A percentile compares a stretch with the other conserved stretches of the same genome.
Evolutionary conservation across 2,113 vertebrate species (phyloP).

Genomic region (Brachypteracias leptosomus): DNA sequence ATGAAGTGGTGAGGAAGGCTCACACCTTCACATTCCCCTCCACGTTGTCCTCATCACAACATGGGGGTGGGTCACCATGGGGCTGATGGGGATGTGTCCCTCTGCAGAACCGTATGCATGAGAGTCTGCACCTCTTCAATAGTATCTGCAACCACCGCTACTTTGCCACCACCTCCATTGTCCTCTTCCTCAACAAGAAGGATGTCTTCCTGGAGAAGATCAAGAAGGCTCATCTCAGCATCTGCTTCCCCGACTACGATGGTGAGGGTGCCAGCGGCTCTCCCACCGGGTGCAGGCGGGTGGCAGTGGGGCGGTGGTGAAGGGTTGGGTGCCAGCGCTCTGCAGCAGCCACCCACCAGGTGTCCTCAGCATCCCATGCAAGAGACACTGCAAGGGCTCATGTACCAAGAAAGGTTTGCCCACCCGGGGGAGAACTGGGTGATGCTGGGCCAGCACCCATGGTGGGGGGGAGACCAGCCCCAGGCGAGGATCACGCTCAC

Average conservation of each 20-base stretch:
- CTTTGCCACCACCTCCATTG: constrained; percentile 93
- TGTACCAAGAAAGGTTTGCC: background rate
- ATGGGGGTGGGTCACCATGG: accelerated
- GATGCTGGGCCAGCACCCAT: background rate
- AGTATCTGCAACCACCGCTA: constrained; percentile 99
- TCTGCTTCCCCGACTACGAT: constrained; percentile 97
- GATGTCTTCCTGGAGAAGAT: constrained; percentile 96
- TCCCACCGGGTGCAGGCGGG: accelerated
- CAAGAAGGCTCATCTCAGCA: constrained; percentile 96
- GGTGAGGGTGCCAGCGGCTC: constrained; percentile 70
- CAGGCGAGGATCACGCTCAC: background rate
- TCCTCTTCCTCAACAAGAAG: constrained; percentile 99
- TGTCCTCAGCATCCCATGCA: background rate
- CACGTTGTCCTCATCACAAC: background rate
- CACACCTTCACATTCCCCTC: no score
- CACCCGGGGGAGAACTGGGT: background rate
- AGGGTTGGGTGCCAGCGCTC: background rate
- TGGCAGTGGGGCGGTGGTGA: background rate
- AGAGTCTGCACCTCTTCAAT: constrained; percentile 99
- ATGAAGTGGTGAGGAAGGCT: constrained; percentile 84
- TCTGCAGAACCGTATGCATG: constrained; percentile 95
- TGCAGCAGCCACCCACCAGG: background rate
- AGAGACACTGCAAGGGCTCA: background rate
- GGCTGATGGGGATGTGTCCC: background rate
- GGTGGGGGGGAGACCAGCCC: background rate